Base-by-base conservation (phyloP, 1,140 invertebrate genomes). In the Trichomalopsis sarcophagae region DNA sequence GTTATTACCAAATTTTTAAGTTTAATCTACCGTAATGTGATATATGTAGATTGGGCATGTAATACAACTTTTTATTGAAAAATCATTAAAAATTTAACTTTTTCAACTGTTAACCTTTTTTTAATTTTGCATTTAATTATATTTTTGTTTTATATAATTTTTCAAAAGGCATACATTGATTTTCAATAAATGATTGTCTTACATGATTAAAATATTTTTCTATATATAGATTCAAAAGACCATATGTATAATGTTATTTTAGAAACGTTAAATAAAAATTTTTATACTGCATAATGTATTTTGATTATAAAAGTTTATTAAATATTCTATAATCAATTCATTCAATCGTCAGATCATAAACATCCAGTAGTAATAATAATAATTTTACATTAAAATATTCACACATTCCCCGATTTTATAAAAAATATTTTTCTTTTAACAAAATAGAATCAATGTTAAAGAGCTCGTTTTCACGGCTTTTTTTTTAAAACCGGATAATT, bases 181-280 rank as follows among this genome's bases (percentile, higher is more conserved):
- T 62, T 62, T n/a, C 55, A n/a, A 62, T 21, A 62, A 62, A 62
- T n/a, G 17, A 14, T 62, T 21, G 55, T 62, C 17, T 55, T 55
- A 7, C 17, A n/a, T 4, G 6, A n/a, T 21, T 66, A 0, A 75
- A 44, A n/a, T 75, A 75, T 17, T 71, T 47, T 81, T 81, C 33
- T 71, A 30, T 47, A 13, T 71, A n/a, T 69, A 40, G 21, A 71
- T 30, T 44, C 13, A 7, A 66, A n/a, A 21, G 13, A 47, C 11
- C 27, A 47, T 73, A 14, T 81, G 30, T 73, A 69, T 69, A 23
- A 81, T 71, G 27, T 23, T 82, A 50, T 30, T 81, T 73, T 73
- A n/a, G 21, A 55, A 36, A 66, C 9, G 40, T 78, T 78, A 50
- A 77, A 79, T 77, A 84, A 84, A 78, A n/a, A 71, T 82, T 75